Evolutionary conservation across 2,113 vertebrate genomes (phyloP), one percentile per base, ranked within the genome.

Genomic region (Dendrocopos noguchii): DNA sequence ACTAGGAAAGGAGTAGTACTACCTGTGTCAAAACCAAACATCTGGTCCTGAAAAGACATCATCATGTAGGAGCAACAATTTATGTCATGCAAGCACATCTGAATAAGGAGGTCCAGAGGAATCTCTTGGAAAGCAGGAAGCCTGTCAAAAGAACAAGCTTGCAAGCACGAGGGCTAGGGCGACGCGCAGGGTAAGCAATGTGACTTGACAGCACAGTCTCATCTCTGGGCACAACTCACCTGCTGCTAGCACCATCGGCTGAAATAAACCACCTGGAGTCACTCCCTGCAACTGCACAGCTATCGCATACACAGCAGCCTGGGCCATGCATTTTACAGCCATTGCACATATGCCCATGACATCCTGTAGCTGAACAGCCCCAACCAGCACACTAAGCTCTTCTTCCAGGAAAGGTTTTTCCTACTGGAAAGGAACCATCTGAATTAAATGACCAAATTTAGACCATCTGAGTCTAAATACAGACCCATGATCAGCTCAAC

Each of bases 241-340:
- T 80, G 87, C 92, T 7, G 55, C 80, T 33, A 81, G 84, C 72
- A 19, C 75, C 65, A 80, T 17, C 2, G 0, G 3, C 92, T 94
- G 95, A 95, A 97, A 95, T 81, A 53, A 92, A 95, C 87, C 95
- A 97, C 97, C 95, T 97, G 95, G 95, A 96, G 92, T 89, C 90
- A 93, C 95, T 96, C 95, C 96, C 93, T 53, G n/a, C 90, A 71
- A 82, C 0, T 59, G 34, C 52, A 71, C 1, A 66, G 68, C 33
- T 29, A 6, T 72, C 87, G 74, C 67, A 74, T 11, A 53, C 89
- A 70, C 9, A 82, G 46, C 63, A 92, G 87, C 79, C 81, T 12
- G 53, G 61, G 15, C 64, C 20, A 7, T 12, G 56, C 64, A 59
- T 88, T 97, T 97, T 95, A 96, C 89, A 97, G 95, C 91, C 96